These are phyloP conservation scores for Dolichomitus sp. DNA, from an alignment of 2,888 invertebrate genomes.

Conservation along the genomic window DNA sequence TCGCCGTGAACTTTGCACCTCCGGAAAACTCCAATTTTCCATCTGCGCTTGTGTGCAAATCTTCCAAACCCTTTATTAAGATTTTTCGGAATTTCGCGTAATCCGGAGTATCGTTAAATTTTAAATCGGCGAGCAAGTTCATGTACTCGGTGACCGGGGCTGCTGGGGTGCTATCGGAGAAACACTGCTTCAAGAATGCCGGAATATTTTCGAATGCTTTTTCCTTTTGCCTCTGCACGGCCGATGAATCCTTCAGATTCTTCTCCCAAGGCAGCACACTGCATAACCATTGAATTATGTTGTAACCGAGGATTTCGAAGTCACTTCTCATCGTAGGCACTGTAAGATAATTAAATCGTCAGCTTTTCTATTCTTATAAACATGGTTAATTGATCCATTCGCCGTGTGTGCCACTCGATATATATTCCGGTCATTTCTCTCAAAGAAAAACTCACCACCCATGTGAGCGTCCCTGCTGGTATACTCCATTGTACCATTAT, in stretches of 20 bases:
- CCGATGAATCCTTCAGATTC: conserved; percentile 88
- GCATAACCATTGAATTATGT: conserved; percentile 96
- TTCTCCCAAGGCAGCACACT: conserved; percentile 95
- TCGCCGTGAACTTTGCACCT: conserved; percentile 37
- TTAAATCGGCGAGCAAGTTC: conserved; percentile 90
- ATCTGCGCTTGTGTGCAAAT: conserved; percentile 87
- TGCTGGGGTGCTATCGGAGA: conserved; percentile 83
- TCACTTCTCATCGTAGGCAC: conserved; percentile 96
- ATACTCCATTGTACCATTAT: conserved; percentile 99
- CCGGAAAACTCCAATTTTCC: conserved; percentile 88
- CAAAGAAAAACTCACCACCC: conserved; percentile 87
- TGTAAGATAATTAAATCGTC: conserved; percentile 78
- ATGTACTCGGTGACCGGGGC: conserved; percentile 87
- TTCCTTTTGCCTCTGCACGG: conserved; percentile 91
- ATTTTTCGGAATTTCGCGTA: conserved; percentile 91
- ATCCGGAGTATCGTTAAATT: conserved; percentile 91
- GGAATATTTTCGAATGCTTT: conserved; percentile 89
- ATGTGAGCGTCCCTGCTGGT: conserved; percentile 98
- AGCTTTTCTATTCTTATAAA: conserved; percentile 78
- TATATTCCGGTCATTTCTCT: not conserved
- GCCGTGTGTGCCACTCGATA: too few relatives aligned
- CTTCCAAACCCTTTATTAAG: conserved; percentile 90
- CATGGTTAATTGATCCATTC: too few relatives aligned
- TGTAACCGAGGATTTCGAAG: conserved; percentile 97
- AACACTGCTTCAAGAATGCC: conserved; percentile 85